Evolutionary conservation across 2,888 invertebrate genomes (phyloP).

Genomic region (Meteorus cinctellus): DNA sequence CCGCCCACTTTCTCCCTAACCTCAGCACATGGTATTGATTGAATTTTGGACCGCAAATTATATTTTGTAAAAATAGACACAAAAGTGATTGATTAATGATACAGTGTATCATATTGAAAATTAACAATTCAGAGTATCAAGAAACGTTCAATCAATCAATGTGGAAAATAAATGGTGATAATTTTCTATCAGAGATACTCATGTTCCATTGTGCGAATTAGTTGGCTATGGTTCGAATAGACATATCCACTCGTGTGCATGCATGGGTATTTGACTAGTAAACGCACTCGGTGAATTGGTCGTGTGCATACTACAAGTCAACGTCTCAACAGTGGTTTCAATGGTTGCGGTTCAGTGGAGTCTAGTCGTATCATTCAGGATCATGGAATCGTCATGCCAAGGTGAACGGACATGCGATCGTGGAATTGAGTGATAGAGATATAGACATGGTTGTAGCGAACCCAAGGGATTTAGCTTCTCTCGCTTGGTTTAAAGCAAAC

Average conservation of each 20-base stretch:
- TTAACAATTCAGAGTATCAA: not conserved
- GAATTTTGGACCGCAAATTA: not conserved
- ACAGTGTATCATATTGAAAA: not conserved
- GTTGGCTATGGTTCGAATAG: not conserved
- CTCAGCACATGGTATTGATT: not conserved
- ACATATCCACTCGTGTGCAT: not conserved
- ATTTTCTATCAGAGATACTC: not conserved
- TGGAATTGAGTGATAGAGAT: too few relatives aligned
- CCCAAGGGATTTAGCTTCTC: constrained; percentile 9
- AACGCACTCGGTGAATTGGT: constrained; percentile 12
- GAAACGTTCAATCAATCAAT: not conserved
- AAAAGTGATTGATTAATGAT: not conserved
- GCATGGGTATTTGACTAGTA: not conserved
- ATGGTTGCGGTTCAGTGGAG: not conserved
- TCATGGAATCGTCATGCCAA: not conserved
- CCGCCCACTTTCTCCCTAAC: not conserved
- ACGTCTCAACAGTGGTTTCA: not conserved
- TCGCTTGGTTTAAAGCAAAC: constrained; percentile 33
- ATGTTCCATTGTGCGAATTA: not conserved
- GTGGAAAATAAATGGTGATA: not conserved
- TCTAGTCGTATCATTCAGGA: not conserved
- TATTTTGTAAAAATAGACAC: not conserved
- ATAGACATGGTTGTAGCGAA: too few relatives aligned
- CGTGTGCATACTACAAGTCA: not conserved
- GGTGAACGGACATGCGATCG: too few relatives aligned